These are phyloP conservation scores for Montipora capitata DNA, from an alignment of 92 coral and sea anemone species.

Conservation along the genomic window DNA sequence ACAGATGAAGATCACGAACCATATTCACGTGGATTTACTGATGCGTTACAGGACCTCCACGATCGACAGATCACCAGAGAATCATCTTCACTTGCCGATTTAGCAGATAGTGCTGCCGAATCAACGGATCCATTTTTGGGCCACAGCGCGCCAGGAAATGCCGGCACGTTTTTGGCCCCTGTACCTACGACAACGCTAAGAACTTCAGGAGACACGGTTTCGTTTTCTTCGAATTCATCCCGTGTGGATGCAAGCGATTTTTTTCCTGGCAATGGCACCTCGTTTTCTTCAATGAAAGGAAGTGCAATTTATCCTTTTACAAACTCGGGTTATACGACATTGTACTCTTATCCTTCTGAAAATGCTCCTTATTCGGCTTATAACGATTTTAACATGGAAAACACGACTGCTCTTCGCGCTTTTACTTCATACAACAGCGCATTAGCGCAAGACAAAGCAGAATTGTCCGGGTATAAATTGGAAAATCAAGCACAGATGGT, in stretches of 20 bases:
- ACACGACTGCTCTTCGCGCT: conserved; percentile 81
- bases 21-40: conserved; percentile 95
- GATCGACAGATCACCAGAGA: conserved; percentile 89
- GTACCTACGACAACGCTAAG: conserved; percentile 80
- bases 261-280: conserved; percentile 70
- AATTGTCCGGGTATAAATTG: conserved; percentile 84
- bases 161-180: conserved; percentile 64
- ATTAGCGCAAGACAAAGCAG: conserved; percentile 85
- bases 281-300: conserved; percentile 78
- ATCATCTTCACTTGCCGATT: conserved; percentile 79
- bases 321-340: conserved; percentile 71
- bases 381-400: conserved; percentile 86
- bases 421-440: conserved; percentile 89
- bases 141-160: conserved; percentile 75
- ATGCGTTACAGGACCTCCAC: conserved; percentile 97
- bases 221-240: conserved; percentile 67
- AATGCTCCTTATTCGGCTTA: conserved; percentile 72
- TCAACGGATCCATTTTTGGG: conserved; percentile 93
- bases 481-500: conserved; percentile 85
- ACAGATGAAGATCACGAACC: conserved; percentile 77
- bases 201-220: conserved; percentile 79
- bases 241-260: conserved; percentile 84
- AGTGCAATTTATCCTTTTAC: conserved; percentile 84
- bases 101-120: conserved; percentile 84
- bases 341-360: conserved; percentile 88